These are phyloP conservation scores for Zaprionus gabonicus DNA, from an alignment of 1,140 invertebrate genomes.

Conservation along the genomic window DNA sequence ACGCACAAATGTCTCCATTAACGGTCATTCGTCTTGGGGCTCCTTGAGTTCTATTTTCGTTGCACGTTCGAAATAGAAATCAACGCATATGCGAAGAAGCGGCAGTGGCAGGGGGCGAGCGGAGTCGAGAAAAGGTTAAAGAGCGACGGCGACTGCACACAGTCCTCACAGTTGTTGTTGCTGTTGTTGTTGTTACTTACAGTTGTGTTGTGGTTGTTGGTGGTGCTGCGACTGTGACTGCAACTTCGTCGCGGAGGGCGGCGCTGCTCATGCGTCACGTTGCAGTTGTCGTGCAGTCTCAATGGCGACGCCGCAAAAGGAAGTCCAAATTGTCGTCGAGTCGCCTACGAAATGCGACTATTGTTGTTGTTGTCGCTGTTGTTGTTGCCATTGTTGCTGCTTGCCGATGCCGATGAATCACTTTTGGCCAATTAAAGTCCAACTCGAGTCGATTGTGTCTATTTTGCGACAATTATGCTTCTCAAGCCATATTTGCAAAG, in stretches of 20 bases:
- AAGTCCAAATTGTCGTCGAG: conserved; percentile 42
- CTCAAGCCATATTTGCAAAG: conserved; percentile 43
- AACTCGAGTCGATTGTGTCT: conserved; percentile 31
- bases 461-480: conserved; percentile 50
- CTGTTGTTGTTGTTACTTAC: conserved; percentile 2
- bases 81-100: conserved; percentile 5
- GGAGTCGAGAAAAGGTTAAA: conserved; percentile 25
- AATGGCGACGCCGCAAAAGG: conserved; percentile 51
- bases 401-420: conserved; percentile 31
- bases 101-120: background rate
- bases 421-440: conserved; percentile 45
- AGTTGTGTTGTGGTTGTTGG: conserved; percentile 14
- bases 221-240: background rate
- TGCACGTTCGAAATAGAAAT: conserved; percentile 35
- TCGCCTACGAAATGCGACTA: conserved; percentile 48
- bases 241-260: conserved; percentile 28
- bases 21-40: conserved; percentile 33
- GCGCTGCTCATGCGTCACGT: conserved; percentile 45
- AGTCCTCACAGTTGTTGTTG: conserved; percentile 13
- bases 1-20: conserved; percentile 32
- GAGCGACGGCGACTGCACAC: background rate
- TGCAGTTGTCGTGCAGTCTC: conserved; percentile 53
- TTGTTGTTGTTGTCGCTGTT: conserved; percentile 12
- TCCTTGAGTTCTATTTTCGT: conserved; percentile 38
- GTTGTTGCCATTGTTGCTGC: background rate